Evolutionary conservation across 2,888 invertebrate species (phyloP), one percentile per base, ranked within the genome.

Genomic region (Gisinianus flammeolus): DNA sequence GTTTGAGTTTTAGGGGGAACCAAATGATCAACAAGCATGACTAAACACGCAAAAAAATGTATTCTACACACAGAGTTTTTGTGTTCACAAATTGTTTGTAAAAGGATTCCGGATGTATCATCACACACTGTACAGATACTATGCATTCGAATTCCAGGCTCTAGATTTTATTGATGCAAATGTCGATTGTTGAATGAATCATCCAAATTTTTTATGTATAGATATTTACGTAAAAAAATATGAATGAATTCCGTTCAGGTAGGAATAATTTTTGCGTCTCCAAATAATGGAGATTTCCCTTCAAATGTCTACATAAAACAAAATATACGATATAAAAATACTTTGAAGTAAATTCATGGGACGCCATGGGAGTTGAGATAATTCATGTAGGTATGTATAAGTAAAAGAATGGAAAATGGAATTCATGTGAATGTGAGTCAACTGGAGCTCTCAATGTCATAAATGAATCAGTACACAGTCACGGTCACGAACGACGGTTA

Each of bases 401-500:
- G 16, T 54, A n/a, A n/a, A n/a, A 3, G 6, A 4, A 19, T 5
- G 4, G 19, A 54, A 54, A n/a, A 19, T 54, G 16, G 54, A 8
- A 35, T 30, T 28, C n/a, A 67, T 67, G 30, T 67, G 12, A 31
- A 68, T n/a, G 35, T 19, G 35, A 22, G 35, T 33, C 35, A 35
- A 68, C 35, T 68, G 68, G 31, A 24, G 66, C 2, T 30, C 31
- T 66, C 30, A 66, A 31, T 30, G 66, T 64, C 26, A 31, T 16
- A 54, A 54, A 54, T 54, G 54, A 54, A 54, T 54, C 54, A 54
- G 54, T 54, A n/a, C n/a, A n/a, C 19, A n/a, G 54, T 54, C 54
- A 54, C 54, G 54, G 54, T 54, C 54, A 54, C n/a, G 54, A n/a
- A 54, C 54, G 54, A 54, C 54, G n/a, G n/a, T 12, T 12, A 16